Evolutionary conservation across 1,140 invertebrate genomes (phyloP), one percentile per base, ranked within the genome.

Genomic region (Belonocnema kinseyi): DNA sequence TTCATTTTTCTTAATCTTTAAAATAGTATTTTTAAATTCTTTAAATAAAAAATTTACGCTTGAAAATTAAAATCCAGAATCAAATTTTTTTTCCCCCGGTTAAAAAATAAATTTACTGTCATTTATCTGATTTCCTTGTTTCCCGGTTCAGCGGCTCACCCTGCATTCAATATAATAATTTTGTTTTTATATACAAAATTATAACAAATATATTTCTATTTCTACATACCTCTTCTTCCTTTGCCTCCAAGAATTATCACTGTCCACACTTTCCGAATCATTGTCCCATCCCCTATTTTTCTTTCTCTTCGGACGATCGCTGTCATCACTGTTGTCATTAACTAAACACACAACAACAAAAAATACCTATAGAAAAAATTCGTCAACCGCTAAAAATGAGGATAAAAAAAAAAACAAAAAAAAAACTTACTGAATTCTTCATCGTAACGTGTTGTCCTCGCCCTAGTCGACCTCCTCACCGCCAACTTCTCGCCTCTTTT

Each of bases 301-400:
- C 80, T 93, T 93, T 80, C 90, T 91, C 33, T 92, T 92, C 5
- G 93, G 91, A 8, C 87, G 87, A 83, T 92, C 92, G 78, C 92
- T 93, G 7, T 93, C 94, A 17, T 95, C 93, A 26, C 92, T 93
- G 7, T 92, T 92, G 46, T 93, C 93, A 51, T 92, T 92, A 80
- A 92, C 88, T 90, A 61, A 78, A 83, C 81, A 77, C 21, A 75
- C 33, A 70, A 77, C 61, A 76, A 51, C n/a, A 61, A 21, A 21
- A 51, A 56, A 61, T 26, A 33, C 13, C 19, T 14, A 70, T 4
- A 13, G 17, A n/a, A n/a, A n/a, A n/a, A 73, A 46, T 46, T 77
- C 73, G 0, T 21, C n/a, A 54, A 77, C n/a, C 53, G 52, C 72
- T 17, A 73, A 46, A 46, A 46, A 52, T 79, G 40, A 46, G 7